Evolutionary conservation across 1,140 invertebrate species (phyloP), one percentile per base, ranked within the genome.

Genomic region (Zaprionus kolodkinae): DNA sequence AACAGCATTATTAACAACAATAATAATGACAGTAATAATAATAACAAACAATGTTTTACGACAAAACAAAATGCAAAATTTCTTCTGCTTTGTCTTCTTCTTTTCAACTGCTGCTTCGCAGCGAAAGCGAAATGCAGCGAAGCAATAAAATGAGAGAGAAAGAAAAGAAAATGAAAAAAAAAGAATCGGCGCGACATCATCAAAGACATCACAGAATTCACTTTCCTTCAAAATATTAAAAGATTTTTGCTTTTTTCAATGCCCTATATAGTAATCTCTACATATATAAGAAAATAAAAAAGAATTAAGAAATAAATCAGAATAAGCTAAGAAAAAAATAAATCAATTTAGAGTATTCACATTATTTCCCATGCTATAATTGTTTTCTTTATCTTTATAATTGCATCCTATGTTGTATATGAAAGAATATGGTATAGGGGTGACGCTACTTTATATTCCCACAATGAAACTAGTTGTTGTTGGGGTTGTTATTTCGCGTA

Each of bases 11-110:
- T 64, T 79, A 70, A 70, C 69, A 73, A 75, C 69, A 73, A 75
- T 40, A 69, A 71, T 75, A 79, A 79, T 69, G 74, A 78, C 69
- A 70, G 78, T 63, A 33, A 67, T 66, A 40, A 54, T 63, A 33
- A 67, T 66, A 40, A 54, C 57, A 63, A 45, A 69, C 70, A 74
- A 63, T 69, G 60, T 68, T 55, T 60, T 61, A 36, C 59, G 50
- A 59, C 35, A 72, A 60, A 72, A 60, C 45, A 68, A 68, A 60
- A 50, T 17, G 36, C 10, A 60, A 35, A 27, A 9, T 35, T 17
- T 43, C 40, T 9, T 45, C 40, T 45, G 27, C 15, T 12, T 33
- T 12, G 11, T 21, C 11, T 3, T 17, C 15, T 25, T 13, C 3
- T 25, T 56, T 54, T 63, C 36, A 55, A 52, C 35, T 45, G 72